Percentiles rank a stretch among this genome's conserved stretches.
Evolutionary conservation across 2,113 vertebrate genomes (phyloP).

Genomic region (Menura novaehollandiae): DNA sequence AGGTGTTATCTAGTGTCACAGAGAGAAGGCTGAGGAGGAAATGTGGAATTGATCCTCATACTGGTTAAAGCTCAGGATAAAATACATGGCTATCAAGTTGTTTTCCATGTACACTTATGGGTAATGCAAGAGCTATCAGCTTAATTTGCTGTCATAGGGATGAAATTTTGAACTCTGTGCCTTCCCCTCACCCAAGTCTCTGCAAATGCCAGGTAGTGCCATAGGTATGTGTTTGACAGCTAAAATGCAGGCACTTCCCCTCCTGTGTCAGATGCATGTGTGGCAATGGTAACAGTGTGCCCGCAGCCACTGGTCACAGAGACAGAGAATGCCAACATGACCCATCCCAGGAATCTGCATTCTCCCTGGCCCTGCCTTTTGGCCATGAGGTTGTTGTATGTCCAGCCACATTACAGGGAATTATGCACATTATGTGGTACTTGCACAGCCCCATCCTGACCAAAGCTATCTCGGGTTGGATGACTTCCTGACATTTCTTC

Average conservation of each 20-base stretch:
- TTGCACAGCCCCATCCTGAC: not conserved
- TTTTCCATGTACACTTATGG: not conserved
- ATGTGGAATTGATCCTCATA: not conserved
- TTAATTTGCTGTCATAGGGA: not conserved
- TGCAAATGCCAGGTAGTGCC: not conserved
- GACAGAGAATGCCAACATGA: accelerated
- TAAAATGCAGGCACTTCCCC: not conserved
- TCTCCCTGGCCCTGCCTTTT: not conserved
- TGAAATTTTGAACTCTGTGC: not conserved
- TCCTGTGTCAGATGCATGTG: accelerated
- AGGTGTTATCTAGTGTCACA: not conserved
- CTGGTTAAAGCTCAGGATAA: not conserved
- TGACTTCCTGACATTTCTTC: not conserved
- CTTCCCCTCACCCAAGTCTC: not conserved
- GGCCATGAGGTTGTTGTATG: not conserved
- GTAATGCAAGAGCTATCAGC: not conserved
- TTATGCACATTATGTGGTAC: not conserved
- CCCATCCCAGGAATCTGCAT: not conserved
- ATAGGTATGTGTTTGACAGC: not conserved
- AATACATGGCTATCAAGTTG: not conserved
- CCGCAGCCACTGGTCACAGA: not conserved
- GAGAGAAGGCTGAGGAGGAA: not conserved
- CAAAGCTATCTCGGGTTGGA: not conserved
- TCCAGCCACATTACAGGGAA: not conserved
- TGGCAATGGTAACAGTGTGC: not conserved